Evolutionary conservation across 2,113 vertebrate species (phyloP).

Genomic region (Apaloderma vittatum): DNA sequence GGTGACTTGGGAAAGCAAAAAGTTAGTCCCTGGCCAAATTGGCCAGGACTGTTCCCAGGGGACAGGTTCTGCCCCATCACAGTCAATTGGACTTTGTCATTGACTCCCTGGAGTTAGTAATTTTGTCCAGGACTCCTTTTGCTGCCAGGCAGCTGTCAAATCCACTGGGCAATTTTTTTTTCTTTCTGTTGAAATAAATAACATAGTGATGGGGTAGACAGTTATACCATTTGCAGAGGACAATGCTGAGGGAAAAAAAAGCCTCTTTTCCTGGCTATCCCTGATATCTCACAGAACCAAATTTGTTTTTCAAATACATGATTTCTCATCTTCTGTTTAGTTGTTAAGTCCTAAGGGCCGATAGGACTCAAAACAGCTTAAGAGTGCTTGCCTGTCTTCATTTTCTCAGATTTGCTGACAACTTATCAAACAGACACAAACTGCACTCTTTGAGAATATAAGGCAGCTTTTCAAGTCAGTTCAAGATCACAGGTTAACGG

Average conservation of each 20-base stretch:
- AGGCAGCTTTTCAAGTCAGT: constrained; percentile 47
- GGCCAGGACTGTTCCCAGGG: constrained; percentile 4
- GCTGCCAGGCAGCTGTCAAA: constrained; percentile 46
- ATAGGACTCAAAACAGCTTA: constrained; percentile 36
- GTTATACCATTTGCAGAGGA: background rate
- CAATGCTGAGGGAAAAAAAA: background rate
- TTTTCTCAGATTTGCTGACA: constrained; percentile 37
- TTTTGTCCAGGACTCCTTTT: constrained; percentile 25
- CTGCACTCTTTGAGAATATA: constrained; percentile 2
- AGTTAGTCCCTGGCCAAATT: constrained; percentile 48
- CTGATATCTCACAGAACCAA: background rate
- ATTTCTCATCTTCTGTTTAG: constrained; percentile 48
- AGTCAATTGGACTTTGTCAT: constrained; percentile 47
- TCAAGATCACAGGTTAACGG: constrained; percentile 46
- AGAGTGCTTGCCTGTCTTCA: constrained; percentile 25
- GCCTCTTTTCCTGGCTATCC: background rate
- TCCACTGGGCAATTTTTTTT: background rate
- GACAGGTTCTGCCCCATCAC: background rate
- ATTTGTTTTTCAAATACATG: constrained; percentile 28
- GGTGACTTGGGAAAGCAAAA: constrained; percentile 26
- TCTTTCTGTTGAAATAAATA: constrained; percentile 26
- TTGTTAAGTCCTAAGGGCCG: constrained; percentile 32
- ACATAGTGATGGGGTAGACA: background rate
- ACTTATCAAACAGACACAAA: constrained; percentile 58
- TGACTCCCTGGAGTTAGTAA: constrained; percentile 33